Evolutionary conservation across 2,888 invertebrate genomes (phyloP).

Genomic region (Agrochola circellaris): DNA sequence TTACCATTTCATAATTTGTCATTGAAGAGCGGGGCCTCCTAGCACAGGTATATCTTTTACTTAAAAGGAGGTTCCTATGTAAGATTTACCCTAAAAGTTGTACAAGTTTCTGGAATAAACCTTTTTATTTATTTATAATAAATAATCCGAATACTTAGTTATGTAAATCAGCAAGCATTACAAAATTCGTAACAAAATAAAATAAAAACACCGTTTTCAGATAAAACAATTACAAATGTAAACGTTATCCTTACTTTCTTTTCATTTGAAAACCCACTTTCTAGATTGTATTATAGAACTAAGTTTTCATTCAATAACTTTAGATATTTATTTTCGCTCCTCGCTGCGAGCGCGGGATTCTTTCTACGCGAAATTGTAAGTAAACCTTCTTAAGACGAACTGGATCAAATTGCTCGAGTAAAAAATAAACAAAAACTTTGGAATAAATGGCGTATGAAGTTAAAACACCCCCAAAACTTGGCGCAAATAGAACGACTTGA

Average conservation of each 20-base stretch:
- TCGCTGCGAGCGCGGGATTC: constrained; percentile 67
- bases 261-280: constrained; percentile 41
- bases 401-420: constrained; percentile 76
- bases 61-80: too few relatives aligned
- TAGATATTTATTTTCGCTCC: constrained; percentile 69
- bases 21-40: too few relatives aligned
- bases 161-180: neutral
- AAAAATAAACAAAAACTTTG: constrained; percentile 82
- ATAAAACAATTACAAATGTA: constrained; percentile 29
- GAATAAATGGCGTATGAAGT: constrained; percentile 79
- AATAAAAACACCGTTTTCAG: neutral
- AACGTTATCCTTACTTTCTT: constrained; percentile 28
- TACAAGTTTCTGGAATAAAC: too few relatives aligned
- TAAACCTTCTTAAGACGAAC: constrained; percentile 79
- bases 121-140: too few relatives aligned
- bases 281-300: constrained; percentile 46
- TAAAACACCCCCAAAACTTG: constrained; percentile 62
- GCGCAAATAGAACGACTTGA: constrained; percentile 49
- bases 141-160: too few relatives aligned
- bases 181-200: neutral
- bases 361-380: constrained; percentile 79
- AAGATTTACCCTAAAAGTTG: too few relatives aligned
- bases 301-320: constrained; percentile 64
- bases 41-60: too few relatives aligned
- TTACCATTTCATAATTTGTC: too few relatives aligned